Percentiles rank a stretch among this genome's conserved stretches.
Evolutionary conservation across 2,888 invertebrate genomes (phyloP).

Genomic region (Phalera bucephala): DNA sequence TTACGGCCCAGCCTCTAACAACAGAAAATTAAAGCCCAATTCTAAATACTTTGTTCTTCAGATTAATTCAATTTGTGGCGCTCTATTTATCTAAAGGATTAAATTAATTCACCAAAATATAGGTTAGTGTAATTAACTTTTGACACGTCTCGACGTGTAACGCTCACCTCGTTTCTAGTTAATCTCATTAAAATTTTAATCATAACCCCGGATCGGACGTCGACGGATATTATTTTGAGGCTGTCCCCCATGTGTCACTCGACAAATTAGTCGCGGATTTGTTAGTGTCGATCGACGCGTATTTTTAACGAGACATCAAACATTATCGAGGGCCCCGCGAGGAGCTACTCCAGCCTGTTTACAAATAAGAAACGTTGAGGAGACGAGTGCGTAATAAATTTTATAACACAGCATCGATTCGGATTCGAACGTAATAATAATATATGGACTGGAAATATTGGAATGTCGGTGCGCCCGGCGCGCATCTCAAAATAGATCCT

Average conservation of each 20-base stretch:
- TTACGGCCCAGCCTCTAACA: constrained; percentile 46
- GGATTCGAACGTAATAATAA: constrained; percentile 79
- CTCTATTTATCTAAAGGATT: constrained; percentile 24
- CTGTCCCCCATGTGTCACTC: constrained; percentile 66
- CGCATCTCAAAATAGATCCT: constrained; percentile 79
- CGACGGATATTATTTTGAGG: constrained; percentile 65
- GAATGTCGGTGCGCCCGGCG: constrained; percentile 77
- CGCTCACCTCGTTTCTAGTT: constrained; percentile 37
- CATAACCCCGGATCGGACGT: constrained; percentile 54
- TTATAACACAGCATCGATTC: constrained; percentile 79
- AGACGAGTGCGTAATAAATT: constrained; percentile 81
- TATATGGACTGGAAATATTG: constrained; percentile 79
- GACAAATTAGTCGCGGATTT: constrained; percentile 79
- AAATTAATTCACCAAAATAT: constrained; percentile 13
- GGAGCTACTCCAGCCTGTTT: constrained; percentile 74
- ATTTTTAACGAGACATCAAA: constrained; percentile 82
- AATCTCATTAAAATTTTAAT: constrained; percentile 76
- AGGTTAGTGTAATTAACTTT: constrained; percentile 32
- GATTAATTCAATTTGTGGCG: constrained; percentile 33
- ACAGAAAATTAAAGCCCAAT: constrained; percentile 40
- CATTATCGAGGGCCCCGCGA: constrained; percentile 68
- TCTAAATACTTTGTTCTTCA: constrained; percentile 37
- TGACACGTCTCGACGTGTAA: constrained; percentile 22
- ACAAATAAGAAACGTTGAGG: constrained; percentile 75
- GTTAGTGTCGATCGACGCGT: constrained; percentile 71